These are phyloP conservation scores for Aphaenogaster ashmeadi DNA, from an alignment of 1,140 invertebrate species.

Conservation along the genomic window DNA sequence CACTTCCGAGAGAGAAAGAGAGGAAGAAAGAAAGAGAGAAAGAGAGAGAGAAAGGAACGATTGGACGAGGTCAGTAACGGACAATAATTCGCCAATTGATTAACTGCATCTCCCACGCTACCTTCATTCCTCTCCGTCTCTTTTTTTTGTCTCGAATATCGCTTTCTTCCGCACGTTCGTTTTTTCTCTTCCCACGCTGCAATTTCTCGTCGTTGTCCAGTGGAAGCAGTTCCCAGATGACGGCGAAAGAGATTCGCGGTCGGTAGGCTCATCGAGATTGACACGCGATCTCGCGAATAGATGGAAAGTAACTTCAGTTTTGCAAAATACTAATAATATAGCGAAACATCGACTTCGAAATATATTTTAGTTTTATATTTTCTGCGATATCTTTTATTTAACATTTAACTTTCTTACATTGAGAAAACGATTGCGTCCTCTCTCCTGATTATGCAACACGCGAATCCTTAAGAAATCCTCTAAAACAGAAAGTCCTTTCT, in stretches of 20 bases:
- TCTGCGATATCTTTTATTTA: neutral
- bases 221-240: neutral
- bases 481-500: neutral
- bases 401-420: neutral
- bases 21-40: neutral
- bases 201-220: slow-evolving; percentile 10
- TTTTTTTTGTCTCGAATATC: slow-evolving; percentile 14
- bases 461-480: neutral
- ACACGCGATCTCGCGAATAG: slow-evolving; percentile 15
- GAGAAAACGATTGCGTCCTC: neutral
- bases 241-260: slow-evolving; percentile 8
- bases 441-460: neutral
- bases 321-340: neutral
- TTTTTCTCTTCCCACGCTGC: slow-evolving; percentile 68
- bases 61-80: slow-evolving; percentile 80
- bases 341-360: neutral
- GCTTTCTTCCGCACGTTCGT: slow-evolving; percentile 26
- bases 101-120: slow-evolving; percentile 72
- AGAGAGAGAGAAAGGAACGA: slow-evolving; percentile 70
- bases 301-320: slow-evolving; percentile 19
- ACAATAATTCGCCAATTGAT: slow-evolving; percentile 84
- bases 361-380: neutral
- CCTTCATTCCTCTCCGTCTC: slow-evolving; percentile 21
- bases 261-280: neutral
- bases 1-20: slow-evolving; percentile 5